Conservation (phyloP, 1,140 invertebrate species). For the Tetramorium alpestre region DNA sequence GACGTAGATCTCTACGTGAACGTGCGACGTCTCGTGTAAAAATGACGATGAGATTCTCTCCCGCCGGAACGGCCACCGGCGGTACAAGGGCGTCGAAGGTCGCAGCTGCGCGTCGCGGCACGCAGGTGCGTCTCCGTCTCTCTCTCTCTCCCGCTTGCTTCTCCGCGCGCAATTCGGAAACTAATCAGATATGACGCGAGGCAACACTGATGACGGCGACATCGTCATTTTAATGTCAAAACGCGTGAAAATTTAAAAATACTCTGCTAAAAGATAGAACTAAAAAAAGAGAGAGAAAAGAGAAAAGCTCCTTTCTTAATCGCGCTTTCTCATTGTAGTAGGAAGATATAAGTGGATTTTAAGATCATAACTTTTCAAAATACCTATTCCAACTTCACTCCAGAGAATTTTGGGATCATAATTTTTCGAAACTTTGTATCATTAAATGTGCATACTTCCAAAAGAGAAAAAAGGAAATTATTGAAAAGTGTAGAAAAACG, state of each 20-base stretch:
- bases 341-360: neutral
- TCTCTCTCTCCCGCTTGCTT: conserved; percentile 44
- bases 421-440: neutral
- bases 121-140: conserved; percentile 79
- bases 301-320: neutral
- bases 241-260: neutral
- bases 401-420: neutral
- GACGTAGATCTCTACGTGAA: conserved; percentile 29
- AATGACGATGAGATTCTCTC: conserved; percentile 74
- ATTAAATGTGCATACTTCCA: neutral
- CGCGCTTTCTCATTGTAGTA: neutral
- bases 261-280: neutral
- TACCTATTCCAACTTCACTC: neutral
- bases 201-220: neutral
- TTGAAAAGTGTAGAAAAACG: neutral
- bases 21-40: conserved; percentile 72
- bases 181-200: conserved; percentile 28
- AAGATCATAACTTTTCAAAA: neutral
- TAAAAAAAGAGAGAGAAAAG: neutral
- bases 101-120: conserved; percentile 78
- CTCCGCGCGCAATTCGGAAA: conserved; percentile 59
- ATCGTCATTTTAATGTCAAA: neutral
- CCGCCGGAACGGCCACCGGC: conserved; percentile 66
- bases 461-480: neutral
- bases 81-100: conserved; percentile 83